Conservation (phyloP, 2,797 vertebrate species). For the Momotus momota region DNA sequence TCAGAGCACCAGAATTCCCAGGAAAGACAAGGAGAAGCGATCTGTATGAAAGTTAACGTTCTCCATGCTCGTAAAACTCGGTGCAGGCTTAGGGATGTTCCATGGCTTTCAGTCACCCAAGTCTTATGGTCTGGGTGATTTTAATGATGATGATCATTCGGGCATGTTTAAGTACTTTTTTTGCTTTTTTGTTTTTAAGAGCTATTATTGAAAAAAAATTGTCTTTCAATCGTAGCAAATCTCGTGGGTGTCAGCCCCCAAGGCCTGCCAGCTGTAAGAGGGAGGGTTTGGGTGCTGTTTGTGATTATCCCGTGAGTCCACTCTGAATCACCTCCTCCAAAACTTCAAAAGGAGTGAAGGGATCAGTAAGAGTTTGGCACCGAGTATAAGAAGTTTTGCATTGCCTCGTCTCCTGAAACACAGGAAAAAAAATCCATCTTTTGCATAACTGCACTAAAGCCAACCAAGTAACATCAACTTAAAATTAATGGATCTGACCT, state of each 20-base stretch:
- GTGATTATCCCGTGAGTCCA: not conserved
- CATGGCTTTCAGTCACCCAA: slow-evolving; percentile 61
- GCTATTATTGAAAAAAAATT: slow-evolving; percentile 47
- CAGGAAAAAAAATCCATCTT: not conserved
- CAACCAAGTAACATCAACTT: not conserved
- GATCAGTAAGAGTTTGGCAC: not conserved
- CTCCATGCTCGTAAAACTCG: slow-evolving; percentile 46
- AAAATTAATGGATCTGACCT: not conserved
- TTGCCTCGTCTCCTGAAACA: not conserved
- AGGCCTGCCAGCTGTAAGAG: not conserved
- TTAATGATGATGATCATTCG: slow-evolving; percentile 46
- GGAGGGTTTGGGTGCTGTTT: not conserved
- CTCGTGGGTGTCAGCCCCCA: slow-evolving; percentile 44
- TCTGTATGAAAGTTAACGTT: slow-evolving; percentile 6
- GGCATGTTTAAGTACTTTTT: slow-evolving; percentile 15
- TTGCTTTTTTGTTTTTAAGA: not conserved
- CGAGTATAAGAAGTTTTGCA: not conserved
- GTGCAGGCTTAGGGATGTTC: slow-evolving; percentile 42
- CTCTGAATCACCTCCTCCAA: not conserved
- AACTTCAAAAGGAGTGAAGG: not conserved
- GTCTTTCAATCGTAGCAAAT: slow-evolving; percentile 61
- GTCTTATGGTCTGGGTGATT: slow-evolving; percentile 47
- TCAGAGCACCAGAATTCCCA: not conserved
- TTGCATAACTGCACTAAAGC: not conserved
- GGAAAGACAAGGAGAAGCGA: slow-evolving; percentile 1